These are phyloP conservation scores for Lagocephalus sceleratus DNA, from an alignment of 2,797 vertebrate species.

Conservation along the genomic window DNA sequence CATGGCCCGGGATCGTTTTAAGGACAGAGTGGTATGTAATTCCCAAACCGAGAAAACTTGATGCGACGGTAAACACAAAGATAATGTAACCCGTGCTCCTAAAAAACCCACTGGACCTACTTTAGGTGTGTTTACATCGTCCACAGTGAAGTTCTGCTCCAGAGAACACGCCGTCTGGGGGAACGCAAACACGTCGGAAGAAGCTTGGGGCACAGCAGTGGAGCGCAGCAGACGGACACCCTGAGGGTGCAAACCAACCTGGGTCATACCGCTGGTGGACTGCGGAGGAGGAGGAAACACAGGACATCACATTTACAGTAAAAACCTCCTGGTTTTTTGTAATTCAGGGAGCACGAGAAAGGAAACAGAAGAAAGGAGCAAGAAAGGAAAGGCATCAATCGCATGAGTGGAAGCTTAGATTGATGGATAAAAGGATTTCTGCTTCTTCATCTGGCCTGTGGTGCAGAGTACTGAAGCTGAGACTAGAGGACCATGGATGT, in stretches of 20 bases:
- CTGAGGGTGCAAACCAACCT: slow-evolving; percentile 81
- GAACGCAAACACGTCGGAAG: slow-evolving; percentile 85
- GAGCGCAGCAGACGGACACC: slow-evolving; percentile 84
- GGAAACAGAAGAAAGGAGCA: slow-evolving; percentile 23
- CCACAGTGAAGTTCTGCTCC: slow-evolving; percentile 88
- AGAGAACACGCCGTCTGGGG: slow-evolving; percentile 77
- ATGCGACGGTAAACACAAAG: not conserved
- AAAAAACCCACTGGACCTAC: slow-evolving; percentile 70
- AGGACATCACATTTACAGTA: slow-evolving; percentile 5
- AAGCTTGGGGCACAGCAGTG: slow-evolving; percentile 79
- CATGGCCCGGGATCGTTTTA: slow-evolving; percentile 33
- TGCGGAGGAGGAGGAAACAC: slow-evolving; percentile 49
- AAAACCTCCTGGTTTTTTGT: too few species aligned
- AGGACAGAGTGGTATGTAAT: slow-evolving; percentile 20
- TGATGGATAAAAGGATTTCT: slow-evolving; percentile 28
- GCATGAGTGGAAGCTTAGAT: slow-evolving; percentile 29
- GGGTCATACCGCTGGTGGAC: slow-evolving; percentile 81
- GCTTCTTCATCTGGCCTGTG: slow-evolving; percentile 34
- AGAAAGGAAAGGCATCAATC: slow-evolving; percentile 16
- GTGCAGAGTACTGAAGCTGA: slow-evolving; percentile 62
- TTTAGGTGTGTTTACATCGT: slow-evolving; percentile 93
- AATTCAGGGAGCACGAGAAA: not conserved
- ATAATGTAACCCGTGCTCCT: slow-evolving; percentile 1
- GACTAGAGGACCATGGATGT: slow-evolving; percentile 45
- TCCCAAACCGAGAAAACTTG: slow-evolving; percentile 13